These are phyloP conservation scores for Cichladusa arquata DNA, from an alignment of 2,113 vertebrate species.

Conservation along the genomic window DNA sequence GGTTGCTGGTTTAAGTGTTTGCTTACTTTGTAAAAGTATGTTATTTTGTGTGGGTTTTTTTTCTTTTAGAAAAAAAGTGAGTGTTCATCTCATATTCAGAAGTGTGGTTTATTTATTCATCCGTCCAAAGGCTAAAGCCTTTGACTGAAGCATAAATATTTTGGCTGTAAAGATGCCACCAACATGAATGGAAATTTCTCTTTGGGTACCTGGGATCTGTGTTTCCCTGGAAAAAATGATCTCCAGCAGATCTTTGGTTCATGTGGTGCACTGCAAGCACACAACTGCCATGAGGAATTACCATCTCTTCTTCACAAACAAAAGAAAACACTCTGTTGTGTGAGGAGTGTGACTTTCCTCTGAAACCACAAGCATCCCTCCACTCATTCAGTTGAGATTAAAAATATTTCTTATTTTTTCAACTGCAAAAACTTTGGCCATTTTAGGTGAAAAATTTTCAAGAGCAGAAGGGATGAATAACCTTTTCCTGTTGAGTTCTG, in stretches of 20 bases:
- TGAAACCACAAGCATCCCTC: not conserved
- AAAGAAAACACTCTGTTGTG: not conserved
- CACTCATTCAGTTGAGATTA: not conserved
- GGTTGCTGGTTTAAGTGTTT: not conserved
- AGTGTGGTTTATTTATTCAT: not conserved
- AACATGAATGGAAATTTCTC: not conserved
- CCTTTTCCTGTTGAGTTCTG: not conserved
- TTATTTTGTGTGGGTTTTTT: not conserved
- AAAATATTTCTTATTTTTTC: not conserved
- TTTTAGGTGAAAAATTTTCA: not conserved
- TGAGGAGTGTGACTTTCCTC: not conserved
- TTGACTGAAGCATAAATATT: not conserved
- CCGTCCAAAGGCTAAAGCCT: not conserved
- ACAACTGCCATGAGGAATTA: not conserved
- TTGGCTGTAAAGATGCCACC: not conserved
- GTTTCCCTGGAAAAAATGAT: not conserved
- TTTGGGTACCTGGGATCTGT: not conserved
- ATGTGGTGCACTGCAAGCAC: rapidly evolving
- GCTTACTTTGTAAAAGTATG: not conserved
- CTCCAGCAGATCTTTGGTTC: not conserved
- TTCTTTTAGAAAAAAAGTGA: not conserved
- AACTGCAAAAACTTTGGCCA: not conserved
- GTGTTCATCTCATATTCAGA: not conserved
- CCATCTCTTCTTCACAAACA: not conserved
- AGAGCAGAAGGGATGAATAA: not conserved